phyloP scores from a whole-genome alignment of 2,797 vertebrate genomes.

The Argya squamiceps region DNA sequence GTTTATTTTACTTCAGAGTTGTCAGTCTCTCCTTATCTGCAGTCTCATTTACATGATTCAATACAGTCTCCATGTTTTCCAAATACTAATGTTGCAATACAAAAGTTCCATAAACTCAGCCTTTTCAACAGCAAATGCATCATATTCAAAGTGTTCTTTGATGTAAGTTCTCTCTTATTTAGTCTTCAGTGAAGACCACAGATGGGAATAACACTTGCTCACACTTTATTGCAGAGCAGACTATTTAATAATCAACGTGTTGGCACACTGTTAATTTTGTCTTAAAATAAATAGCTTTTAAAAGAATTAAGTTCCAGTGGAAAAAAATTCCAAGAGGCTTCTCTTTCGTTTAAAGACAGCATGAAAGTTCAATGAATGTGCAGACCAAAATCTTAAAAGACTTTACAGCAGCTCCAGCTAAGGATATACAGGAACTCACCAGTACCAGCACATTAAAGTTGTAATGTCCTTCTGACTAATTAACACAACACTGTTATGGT shows the following conservation, averaged over 20 bases:
- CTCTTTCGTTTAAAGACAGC: neutral
- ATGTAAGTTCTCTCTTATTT: slow-evolving; percentile 13
- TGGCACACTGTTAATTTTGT: slow-evolving; percentile 25
- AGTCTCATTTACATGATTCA: neutral
- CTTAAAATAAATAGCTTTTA: slow-evolving; percentile 14
- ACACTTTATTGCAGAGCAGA: slow-evolving; percentile 23
- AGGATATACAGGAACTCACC: neutral
- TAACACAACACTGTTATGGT: neutral
- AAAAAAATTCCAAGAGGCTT: neutral
- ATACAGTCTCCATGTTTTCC: neutral
- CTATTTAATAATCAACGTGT: slow-evolving; percentile 7
- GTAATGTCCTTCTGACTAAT: neutral
- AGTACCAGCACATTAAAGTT: neutral
- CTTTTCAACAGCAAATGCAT: slow-evolving; percentile 31
- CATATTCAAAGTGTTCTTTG: slow-evolving; percentile 13
- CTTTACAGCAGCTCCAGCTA: neutral
- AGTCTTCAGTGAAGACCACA: slow-evolving; percentile 27
- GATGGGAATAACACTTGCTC: slow-evolving; percentile 50
- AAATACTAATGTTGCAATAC: neutral
- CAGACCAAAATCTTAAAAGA: neutral
- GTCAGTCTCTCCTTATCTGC: neutral
- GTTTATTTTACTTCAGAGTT: neutral
- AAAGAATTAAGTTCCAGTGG: neutral
- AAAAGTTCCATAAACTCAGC: slow-evolving; percentile 31
- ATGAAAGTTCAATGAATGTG: neutral